These are phyloP conservation scores for Pavo muticus DNA, from an alignment of 2,113 vertebrate species.

Conservation along the genomic window DNA sequence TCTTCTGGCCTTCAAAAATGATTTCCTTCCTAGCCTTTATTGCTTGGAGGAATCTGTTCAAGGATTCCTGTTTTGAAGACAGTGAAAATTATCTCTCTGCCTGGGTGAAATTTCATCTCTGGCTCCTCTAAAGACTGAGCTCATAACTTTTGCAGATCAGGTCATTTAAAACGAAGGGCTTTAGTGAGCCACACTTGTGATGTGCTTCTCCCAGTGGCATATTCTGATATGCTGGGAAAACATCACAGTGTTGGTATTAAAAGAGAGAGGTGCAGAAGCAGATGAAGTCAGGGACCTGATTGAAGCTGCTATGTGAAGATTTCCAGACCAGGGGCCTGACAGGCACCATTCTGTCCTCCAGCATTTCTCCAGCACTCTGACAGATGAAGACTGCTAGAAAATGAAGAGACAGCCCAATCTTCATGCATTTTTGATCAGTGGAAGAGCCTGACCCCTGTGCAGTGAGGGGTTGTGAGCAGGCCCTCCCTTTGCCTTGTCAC, in stretches of 20 bases:
- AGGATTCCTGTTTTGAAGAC: conserved; percentile 54
- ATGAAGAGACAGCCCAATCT: not conserved
- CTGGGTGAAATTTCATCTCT: conserved; percentile 33
- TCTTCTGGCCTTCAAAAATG: conserved; percentile 62
- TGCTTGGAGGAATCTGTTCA: conserved; percentile 50
- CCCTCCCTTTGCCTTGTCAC: conserved; percentile 7
- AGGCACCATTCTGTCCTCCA: not conserved
- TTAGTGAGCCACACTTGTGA: not conserved
- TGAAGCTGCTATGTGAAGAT: not conserved
- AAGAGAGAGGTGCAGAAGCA: not conserved
- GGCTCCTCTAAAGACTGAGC: not conserved
- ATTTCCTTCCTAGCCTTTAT: conserved; percentile 70
- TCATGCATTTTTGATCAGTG: conserved; percentile 33
- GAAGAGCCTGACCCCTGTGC: not conserved
- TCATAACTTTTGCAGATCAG: not conserved
- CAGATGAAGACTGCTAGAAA: not conserved
- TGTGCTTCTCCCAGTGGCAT: not conserved
- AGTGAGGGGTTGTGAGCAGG: not conserved
- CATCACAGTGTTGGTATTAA: fast-evolving
- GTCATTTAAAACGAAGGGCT: not conserved
- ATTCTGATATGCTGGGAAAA: fast-evolving
- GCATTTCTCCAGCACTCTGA: not conserved
- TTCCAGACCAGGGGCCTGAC: not conserved
- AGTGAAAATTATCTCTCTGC: conserved; percentile 40
- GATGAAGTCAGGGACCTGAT: not conserved